Conservation (phyloP, 2,888 invertebrate species). For the Bugulina stolonifera region DNA sequence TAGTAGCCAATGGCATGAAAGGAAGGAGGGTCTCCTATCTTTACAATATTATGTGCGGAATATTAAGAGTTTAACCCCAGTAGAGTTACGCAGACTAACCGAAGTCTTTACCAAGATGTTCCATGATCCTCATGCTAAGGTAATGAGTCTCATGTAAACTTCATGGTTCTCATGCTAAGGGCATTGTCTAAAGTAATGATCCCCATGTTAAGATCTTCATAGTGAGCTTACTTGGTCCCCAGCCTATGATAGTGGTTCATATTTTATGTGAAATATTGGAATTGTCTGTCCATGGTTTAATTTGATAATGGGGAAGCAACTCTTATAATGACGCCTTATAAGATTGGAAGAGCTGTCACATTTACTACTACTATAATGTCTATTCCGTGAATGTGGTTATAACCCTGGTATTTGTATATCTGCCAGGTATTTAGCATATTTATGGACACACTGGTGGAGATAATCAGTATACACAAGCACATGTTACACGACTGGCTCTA, state of each 20-base stretch:
- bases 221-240: too few species aligned
- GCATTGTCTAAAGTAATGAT: too few species aligned
- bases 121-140: slow-evolving; percentile 88
- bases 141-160: too few species aligned
- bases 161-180: too few species aligned
- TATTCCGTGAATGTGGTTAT: not conserved
- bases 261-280: too few species aligned
- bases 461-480: slow-evolving; percentile 76
- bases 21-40: slow-evolving; percentile 85
- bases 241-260: too few species aligned
- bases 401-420: too few species aligned
- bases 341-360: too few species aligned
- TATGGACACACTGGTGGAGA: slow-evolving; percentile 83
- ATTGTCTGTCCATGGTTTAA: too few species aligned
- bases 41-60: slow-evolving; percentile 67
- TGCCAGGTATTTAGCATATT: slow-evolving; percentile 76
- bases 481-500: slow-evolving; percentile 91
- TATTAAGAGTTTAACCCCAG: slow-evolving; percentile 48
- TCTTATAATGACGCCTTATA: too few species aligned
- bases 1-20: slow-evolving; percentile 85
- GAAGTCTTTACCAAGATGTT: slow-evolving; percentile 94
- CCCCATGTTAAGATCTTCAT: too few species aligned
- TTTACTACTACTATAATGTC: not conserved
- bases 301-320: too few species aligned
- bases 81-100: slow-evolving; percentile 74